Evolutionary conservation across 2,797 vertebrate species (phyloP).

Genomic region (Parambassis ranga): DNA sequence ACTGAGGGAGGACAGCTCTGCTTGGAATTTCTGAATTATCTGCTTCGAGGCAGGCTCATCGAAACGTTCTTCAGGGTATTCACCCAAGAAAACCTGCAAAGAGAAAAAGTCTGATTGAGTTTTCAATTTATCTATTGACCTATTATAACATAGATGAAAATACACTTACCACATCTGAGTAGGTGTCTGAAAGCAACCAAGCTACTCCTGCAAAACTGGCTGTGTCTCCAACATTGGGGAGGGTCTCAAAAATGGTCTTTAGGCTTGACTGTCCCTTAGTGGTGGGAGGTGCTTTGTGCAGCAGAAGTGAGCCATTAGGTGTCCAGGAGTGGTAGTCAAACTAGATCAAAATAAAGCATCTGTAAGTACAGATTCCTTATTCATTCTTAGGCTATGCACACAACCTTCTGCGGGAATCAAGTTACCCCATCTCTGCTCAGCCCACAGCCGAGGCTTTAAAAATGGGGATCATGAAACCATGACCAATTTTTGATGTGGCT

Average conservation of each 20-base stretch:
- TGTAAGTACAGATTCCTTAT: neutral
- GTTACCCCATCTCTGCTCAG: neutral
- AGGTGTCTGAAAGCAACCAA: slow-evolving; percentile 68
- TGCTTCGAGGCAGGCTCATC: slow-evolving; percentile 48
- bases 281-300: slow-evolving; percentile 75
- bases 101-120: neutral
- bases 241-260: slow-evolving; percentile 70
- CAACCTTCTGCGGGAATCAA: neutral
- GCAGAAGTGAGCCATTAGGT: slow-evolving; percentile 72
- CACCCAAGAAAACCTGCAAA: slow-evolving; percentile 71
- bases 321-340: slow-evolving; percentile 78
- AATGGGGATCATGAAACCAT: no score
- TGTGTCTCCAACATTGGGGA: slow-evolving; percentile 74
- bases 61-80: slow-evolving; percentile 73
- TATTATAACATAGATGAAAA: no score
- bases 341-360: slow-evolving; percentile 40
- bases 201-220: slow-evolving; percentile 31
- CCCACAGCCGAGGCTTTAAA: no score
- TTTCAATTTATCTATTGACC: neutral
- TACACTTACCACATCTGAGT: slow-evolving; percentile 69
- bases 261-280: slow-evolving; percentile 74
- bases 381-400: neutral
- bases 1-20: slow-evolving; percentile 62
- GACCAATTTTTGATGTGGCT: no score
- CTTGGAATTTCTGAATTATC: slow-evolving; percentile 66